A percentile compares a stretch with the other conserved stretches of the same genome.
Conservation (phyloP, 2,797 vertebrate species). For the Rhabdomys pumilio region DNA sequence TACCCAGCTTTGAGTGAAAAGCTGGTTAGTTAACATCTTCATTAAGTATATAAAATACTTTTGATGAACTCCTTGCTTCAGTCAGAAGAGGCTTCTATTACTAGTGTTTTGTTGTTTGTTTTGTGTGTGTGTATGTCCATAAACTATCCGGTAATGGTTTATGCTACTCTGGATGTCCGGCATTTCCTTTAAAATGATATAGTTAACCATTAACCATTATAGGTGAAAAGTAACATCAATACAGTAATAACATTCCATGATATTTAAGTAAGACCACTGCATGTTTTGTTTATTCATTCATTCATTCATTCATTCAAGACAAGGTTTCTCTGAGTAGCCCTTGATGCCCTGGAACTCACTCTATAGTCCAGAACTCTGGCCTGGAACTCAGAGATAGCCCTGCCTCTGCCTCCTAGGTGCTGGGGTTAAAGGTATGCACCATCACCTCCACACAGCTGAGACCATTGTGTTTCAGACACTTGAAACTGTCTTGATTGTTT, state of each 20-base stretch:
- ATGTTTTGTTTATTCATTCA: too few species aligned
- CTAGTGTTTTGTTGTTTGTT: not conserved
- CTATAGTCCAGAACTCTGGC: not conserved
- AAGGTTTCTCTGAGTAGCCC: not conserved
- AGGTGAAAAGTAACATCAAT: constrained; percentile 23
- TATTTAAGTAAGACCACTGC: not conserved
- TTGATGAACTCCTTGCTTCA: constrained; percentile 16
- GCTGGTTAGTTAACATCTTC: constrained; percentile 8
- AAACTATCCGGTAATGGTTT: not conserved
- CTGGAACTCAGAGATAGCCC: not conserved
- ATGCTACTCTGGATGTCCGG: not conserved
- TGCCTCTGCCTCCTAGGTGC: not conserved
- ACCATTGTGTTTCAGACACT: constrained; percentile 25
- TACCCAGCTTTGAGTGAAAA: not conserved
- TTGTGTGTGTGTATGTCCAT: not conserved
- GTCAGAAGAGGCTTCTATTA: constrained; percentile 22
- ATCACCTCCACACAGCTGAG: not conserved
- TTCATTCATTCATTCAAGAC: not conserved
- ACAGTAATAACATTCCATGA: not conserved
- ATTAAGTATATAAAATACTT: constrained; percentile 26
- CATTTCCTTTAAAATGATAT: constrained; percentile 47
- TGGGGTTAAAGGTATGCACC: not conserved
- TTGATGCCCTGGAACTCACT: not conserved
- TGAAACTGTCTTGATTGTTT: constrained; percentile 4
- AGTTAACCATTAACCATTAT: not conserved